Percentiles rank a stretch among this genome's conserved stretches.
These are phyloP conservation scores for Meandrina meandrites DNA, from an alignment of 92 coral and sea anemone genomes.

Conservation along the genomic window DNA sequence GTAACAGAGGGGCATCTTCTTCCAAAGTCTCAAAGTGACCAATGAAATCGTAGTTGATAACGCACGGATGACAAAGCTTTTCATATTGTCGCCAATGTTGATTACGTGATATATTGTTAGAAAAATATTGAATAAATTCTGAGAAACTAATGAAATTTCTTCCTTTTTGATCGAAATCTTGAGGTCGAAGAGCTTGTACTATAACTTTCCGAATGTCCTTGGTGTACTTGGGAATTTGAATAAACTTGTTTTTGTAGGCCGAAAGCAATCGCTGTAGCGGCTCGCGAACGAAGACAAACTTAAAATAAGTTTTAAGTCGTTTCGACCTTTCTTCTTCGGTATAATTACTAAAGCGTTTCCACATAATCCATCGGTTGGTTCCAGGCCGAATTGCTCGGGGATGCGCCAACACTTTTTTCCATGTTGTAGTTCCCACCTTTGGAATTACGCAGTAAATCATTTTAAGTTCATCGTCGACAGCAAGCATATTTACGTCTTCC, in stretches of 20 bases:
- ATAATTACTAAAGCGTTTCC: not conserved
- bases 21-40: conserved; percentile 16
- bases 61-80: conserved; percentile 1
- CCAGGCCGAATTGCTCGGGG: too few relatives aligned
- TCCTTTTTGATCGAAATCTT: not conserved
- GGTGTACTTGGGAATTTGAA: not conserved
- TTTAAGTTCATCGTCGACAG: conserved; percentile 23
- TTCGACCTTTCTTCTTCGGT: not conserved
- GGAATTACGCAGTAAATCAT: conserved; percentile 25
- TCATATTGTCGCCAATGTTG: conserved; percentile 17
- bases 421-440: conserved; percentile 17
- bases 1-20: not conserved
- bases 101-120: not conserved
- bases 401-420: not conserved
- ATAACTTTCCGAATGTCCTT: not conserved
- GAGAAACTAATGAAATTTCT: not conserved
- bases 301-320: conserved; percentile 7
- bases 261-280: conserved; percentile 15
- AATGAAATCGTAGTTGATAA: conserved; percentile 3
- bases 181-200: not conserved
- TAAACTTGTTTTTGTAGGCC: conserved; percentile 19
- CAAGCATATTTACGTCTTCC: too few relatives aligned
- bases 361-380: not conserved
- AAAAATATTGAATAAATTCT: conserved; percentile 10
- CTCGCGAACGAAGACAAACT: conserved; percentile 20